These are phyloP conservation scores for Thermophis baileyi DNA, from an alignment of 2,113 vertebrate genomes.

Conservation along the genomic window DNA sequence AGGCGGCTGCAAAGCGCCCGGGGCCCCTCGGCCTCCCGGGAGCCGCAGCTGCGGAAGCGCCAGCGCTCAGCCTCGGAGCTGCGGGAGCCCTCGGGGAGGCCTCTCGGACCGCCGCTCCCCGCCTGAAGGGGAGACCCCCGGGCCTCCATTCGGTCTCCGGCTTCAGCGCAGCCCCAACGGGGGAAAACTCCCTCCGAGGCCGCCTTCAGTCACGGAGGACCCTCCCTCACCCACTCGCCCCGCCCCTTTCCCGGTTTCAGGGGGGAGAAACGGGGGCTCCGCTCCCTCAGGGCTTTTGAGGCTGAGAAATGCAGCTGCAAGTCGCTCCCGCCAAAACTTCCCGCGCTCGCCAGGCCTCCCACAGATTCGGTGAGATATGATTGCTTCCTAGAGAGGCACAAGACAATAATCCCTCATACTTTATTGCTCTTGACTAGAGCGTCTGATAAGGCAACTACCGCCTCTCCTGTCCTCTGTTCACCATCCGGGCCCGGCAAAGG, in stretches of 20 bases:
- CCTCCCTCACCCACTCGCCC: neutral
- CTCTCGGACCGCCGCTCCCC: neutral
- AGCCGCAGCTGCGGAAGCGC: neutral
- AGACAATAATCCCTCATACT: fast-evolving
- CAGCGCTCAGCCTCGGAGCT: neutral
- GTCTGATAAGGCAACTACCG: neutral
- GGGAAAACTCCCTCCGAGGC: neutral
- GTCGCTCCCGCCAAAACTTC: neutral
- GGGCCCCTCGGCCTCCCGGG: neutral
- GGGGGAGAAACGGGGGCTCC: neutral
- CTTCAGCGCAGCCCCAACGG: neutral
- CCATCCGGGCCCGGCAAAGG: neutral
- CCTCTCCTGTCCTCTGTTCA: neutral
- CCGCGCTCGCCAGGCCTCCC: neutral
- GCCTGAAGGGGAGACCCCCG: neutral
- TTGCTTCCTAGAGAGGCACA: neutral
- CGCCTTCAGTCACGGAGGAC: neutral
- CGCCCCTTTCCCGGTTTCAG: neutral
- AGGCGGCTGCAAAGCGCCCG: too few species aligned
- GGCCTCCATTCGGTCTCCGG: neutral
- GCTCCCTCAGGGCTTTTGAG: neutral
- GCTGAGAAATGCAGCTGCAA: neutral
- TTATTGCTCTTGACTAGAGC: neutral
- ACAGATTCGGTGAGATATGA: neutral
- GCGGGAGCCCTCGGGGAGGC: neutral